Evolutionary conservation across 2,113 vertebrate species (phyloP).

Genomic region (Microtus ochrogaster): DNA sequence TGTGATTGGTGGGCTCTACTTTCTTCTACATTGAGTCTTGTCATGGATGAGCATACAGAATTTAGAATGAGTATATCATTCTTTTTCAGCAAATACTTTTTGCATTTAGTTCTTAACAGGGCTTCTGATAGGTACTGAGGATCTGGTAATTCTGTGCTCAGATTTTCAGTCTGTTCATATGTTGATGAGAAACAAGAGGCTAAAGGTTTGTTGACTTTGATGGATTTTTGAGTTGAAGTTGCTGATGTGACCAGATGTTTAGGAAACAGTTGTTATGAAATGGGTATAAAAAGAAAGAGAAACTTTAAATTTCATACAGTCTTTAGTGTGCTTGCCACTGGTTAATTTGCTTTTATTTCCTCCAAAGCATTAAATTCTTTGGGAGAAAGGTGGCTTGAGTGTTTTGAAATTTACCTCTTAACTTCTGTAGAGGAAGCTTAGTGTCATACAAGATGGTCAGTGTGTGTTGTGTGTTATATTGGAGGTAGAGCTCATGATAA

Average conservation of each 20-base stretch:
- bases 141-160: background rate
- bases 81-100: background rate
- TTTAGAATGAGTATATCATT: background rate
- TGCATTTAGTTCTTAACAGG: background rate
- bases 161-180: background rate
- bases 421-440: background rate
- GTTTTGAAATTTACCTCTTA: constrained; percentile 38
- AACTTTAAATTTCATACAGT: background rate
- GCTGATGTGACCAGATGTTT: background rate
- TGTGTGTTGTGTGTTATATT: background rate
- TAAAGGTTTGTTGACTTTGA: background rate
- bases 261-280: background rate
- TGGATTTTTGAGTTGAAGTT: background rate
- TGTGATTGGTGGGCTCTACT: background rate
- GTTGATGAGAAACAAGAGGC: background rate
- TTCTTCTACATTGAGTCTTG: background rate
- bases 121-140: background rate
- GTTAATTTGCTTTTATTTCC: background rate
- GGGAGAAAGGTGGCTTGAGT: background rate
- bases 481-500: background rate
- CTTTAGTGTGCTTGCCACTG: background rate
- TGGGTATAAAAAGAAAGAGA: too few species aligned
- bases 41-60: background rate
- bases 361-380: background rate
- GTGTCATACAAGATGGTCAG: background rate